Evolutionary conservation across 2,888 invertebrate species (phyloP), one percentile per base, ranked within the genome.

Genomic region (Himalopsyche kuldschensis): DNA sequence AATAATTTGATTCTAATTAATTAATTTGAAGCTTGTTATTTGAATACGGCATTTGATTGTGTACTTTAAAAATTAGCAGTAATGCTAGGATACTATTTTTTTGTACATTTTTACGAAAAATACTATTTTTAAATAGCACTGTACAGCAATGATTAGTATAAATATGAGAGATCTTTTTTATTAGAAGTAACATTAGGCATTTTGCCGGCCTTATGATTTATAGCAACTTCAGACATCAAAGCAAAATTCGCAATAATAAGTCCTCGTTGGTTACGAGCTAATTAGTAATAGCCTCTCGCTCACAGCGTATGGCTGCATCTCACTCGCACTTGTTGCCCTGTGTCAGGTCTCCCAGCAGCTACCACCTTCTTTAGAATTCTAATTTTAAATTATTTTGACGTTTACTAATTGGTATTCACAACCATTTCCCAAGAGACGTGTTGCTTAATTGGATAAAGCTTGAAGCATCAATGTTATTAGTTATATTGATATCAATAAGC

Each of bases 241-340:
- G 84, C 75, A 78, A 81, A 81, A 82, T 47, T 81, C 46, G 46
- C 48, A 63, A 82, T 80, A 84, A 82, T 84, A 81, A 84, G 81
- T 82, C 78, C 82, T 82, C 84, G 47, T 82, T 78, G 84, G 79
- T 85, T 83, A 85, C 83, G 78, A 82, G 83, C 83, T 85, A 85
- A 85, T 83, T 85, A 85, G 81, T 79, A 81, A 47, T 78, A 46
- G 75, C 69, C 31, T 84, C 75, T 35, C 79, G 48, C 84, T 84
- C 81, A 69, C 20, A 41, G 47, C 46, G 78, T 78, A 82, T 24
- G 30, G 35, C 80, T 32, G n/a, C n/a, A 69, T 80, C 75, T 84
- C 80, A 47, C 79, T 75, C 75, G 20, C 46, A 69, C 78, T 35
- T 27, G 46, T 35, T 41, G 20, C 46, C 31, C 31, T n/a, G 46